Evolutionary conservation across 2,797 vertebrate species (phyloP).

Genomic region (Chiroxiphia lanceolata): DNA sequence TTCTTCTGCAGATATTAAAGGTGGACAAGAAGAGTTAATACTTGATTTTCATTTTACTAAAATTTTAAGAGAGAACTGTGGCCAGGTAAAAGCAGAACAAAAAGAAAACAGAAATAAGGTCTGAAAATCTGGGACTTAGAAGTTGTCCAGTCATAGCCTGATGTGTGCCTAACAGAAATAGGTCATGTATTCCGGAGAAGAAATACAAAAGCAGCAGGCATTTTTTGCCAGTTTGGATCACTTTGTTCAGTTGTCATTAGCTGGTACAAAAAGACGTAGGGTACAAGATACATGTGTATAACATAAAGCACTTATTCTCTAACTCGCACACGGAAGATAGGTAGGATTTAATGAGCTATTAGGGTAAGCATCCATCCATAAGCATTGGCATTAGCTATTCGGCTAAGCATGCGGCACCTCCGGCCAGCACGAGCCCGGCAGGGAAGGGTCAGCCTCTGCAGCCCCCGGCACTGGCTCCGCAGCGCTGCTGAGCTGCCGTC

Average conservation of each 20-base stretch:
- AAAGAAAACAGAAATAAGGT: background rate
- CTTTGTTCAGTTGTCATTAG: background rate
- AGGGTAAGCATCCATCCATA: background rate
- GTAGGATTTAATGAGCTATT: background rate
- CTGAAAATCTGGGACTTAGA: background rate
- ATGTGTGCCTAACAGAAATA: background rate
- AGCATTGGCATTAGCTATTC: background rate
- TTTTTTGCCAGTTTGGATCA: background rate
- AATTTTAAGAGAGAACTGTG: background rate
- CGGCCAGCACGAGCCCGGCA: accelerated
- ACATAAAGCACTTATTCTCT: background rate
- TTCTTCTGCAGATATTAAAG: background rate
- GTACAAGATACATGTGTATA: too few species aligned
- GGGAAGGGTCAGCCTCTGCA: background rate
- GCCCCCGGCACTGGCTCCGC: background rate
- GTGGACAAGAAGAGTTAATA: background rate
- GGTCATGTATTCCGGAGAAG: background rate
- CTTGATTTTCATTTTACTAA: background rate
- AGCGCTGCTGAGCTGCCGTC: background rate
- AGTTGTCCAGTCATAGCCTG: background rate
- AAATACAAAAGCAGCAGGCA: background rate
- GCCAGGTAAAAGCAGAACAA: background rate
- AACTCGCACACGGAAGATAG: background rate
- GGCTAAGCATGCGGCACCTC: background rate
- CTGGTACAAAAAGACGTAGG: background rate